Base-by-base conservation (phyloP, 2,888 invertebrate species). In the Drosophila affinis region DNA sequence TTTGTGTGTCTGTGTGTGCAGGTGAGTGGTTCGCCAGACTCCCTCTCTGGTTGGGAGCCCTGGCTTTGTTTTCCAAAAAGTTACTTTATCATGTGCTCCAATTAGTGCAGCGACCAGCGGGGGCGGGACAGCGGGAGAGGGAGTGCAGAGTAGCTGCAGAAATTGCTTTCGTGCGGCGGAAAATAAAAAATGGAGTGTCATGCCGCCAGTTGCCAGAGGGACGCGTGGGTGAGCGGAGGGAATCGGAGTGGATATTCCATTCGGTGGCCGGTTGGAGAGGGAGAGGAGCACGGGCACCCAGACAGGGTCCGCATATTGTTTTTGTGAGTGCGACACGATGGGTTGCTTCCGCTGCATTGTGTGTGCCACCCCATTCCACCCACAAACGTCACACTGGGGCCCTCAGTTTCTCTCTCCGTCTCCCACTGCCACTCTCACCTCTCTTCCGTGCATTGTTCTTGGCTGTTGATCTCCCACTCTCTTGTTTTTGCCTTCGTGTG, bases 111-210 rank as follows among this genome's bases (percentile, higher is more conserved):
- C 61, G 60, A 9, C 17, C 48, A 54, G 57, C 44, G 48, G 63
- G 54, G 39, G 9, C 44, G 48, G 63, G 54, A 32, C 9, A 46
- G 57, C n/a, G 39, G 7, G n/a, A 18, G 72, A 18, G 46, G 17
- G 12, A 32, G 24, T 52, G 27, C 3, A 3, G 21, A 21, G 18
- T 21, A 29, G 52, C 39, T 60, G 24, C 63, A 55, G 69, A 68
- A 74, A 79, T 75, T 73, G 78, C 69, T 81, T 75, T 83, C 76
- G 78, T 81, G 85, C 68, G 72, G 70, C 72, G 73, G 71, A 55
- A 85, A 85, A 85, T 87, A 85, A 87, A 85, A 81, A 85, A 85
- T 85, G 85, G 85, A 85, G 85, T 85, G 85, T 83, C 86, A 87
- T 81, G 87, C 83, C 81, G 87, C 83, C 81, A 73, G 74, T 65